Base-by-base conservation (phyloP, 2,797 vertebrate genomes). In the Melanogrammus aeglefinus region DNA sequence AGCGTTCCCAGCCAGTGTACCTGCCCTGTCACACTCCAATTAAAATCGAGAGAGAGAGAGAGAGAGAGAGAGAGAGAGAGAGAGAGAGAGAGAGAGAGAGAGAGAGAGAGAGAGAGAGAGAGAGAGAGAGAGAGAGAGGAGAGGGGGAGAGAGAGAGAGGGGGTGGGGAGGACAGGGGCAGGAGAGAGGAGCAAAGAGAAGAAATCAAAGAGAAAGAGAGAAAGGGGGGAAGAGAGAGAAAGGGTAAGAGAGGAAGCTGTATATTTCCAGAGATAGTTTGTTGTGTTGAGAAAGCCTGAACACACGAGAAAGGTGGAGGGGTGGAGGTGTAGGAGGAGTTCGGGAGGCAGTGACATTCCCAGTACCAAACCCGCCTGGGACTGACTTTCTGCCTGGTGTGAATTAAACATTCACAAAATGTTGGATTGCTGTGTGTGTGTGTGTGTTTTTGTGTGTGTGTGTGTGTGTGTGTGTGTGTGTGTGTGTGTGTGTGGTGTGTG, bases 11-110 rank as follows among this genome's bases (percentile, higher is more conserved):
- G 83, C 77, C 84, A 84, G 84, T 87, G 83, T 83, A 69, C 63
- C 27, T 14, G 88, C 79, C 85, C 83, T 87, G 88, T 92, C 91
- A 91, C 89, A 89, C 85, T 91, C 84, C 86, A 89, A 80, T 91
- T 90, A 84, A 90, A 90, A 86, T 86, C 81, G 86, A 84, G 86
- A 85, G 84, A 77, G 77, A 76, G 76, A 75, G 6, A 70, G 73
- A 76, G 63, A 16, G 47, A 5, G 47, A 21, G 51, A n/a, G 8
- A 21, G 51, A 63, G 63, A n/a, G 10, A 27, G 24, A 27, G 63
- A 66, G 24, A 66, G 63, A 66, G 24, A 66, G 10, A 66, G 24
- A 66, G 63, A n/a, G 21, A 63, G 51, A 63, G 51, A 63, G 51
- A 4, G 51, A 21, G n/a, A 66, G 24, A 66, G n/a, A 66, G n/a